Conservation (phyloP, 1,140 invertebrate species). For the Drosophila kohkoa region DNA sequence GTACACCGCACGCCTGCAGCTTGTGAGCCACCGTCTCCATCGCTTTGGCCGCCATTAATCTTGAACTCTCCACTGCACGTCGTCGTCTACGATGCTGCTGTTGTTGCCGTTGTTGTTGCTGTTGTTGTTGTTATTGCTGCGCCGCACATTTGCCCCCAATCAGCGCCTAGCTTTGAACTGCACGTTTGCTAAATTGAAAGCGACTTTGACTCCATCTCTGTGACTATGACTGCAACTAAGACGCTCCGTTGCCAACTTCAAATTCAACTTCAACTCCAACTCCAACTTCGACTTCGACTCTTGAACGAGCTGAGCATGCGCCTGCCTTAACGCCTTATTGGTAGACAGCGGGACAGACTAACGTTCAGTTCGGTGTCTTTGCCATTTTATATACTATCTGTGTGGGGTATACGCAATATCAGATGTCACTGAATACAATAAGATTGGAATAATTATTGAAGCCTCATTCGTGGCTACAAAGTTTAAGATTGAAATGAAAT, state of each 20-base stretch:
- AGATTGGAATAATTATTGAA: neutral
- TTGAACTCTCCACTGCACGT: conserved; percentile 60
- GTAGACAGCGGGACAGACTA: conserved; percentile 31
- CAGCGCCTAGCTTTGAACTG: conserved; percentile 79
- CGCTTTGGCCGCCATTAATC: conserved; percentile 73
- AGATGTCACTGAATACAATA: neutral
- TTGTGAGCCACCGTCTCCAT: conserved; percentile 53
- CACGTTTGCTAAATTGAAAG: conserved; percentile 82
- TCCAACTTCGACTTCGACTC: conserved; percentile 23
- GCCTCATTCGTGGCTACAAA: too few species aligned
- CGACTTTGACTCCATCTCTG: conserved; percentile 64
- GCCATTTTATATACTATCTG: conserved; percentile 37
- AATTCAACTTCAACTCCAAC: conserved; percentile 41
- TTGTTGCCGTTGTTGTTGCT: neutral
- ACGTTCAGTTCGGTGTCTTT: conserved; percentile 18
- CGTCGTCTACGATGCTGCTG: conserved; percentile 5
- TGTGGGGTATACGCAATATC: neutral
- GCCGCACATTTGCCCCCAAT: conserved; percentile 77
- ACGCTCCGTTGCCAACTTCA: conserved; percentile 27
- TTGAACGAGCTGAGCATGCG: conserved; percentile 56
- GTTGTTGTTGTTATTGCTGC: conserved; percentile 34
- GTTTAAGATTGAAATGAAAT: too few species aligned
- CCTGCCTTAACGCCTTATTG: conserved; percentile 69
- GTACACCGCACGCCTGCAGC: conserved; percentile 75
- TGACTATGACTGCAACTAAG: conserved; percentile 43